Evolutionary conservation across 2,113 vertebrate genomes (phyloP).

Genomic region (Natator depressus): DNA sequence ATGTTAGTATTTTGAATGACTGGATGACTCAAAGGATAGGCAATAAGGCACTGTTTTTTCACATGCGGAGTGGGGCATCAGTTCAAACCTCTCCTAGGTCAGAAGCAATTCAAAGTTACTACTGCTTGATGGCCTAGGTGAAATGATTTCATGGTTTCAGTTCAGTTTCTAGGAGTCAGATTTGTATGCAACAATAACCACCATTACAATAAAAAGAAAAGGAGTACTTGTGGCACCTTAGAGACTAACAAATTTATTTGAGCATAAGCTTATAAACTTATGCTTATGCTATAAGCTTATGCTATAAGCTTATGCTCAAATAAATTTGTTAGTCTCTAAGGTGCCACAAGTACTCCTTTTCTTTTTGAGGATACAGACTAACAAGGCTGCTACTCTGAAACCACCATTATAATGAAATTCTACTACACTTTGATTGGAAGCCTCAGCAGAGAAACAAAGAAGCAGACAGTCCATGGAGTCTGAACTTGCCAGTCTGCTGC

Average conservation of each 20-base stretch:
- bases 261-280: too few relatives aligned
- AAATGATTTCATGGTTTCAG: not conserved
- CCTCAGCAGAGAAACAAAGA: not conserved
- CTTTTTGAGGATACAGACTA: too few relatives aligned
- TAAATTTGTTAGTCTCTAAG: too few relatives aligned
- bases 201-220: not conserved
- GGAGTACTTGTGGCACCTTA: too few relatives aligned
- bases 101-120: not conserved
- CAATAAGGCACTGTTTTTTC: slow-evolving; percentile 8
- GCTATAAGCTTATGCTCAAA: too few relatives aligned
- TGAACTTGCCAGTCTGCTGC: rapidly evolving
- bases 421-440: not conserved
- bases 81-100: not conserved
- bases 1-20: slow-evolving; percentile 60
- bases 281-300: too few relatives aligned
- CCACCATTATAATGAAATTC: not conserved
- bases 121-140: not conserved
- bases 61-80: not conserved
- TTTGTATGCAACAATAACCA: not conserved
- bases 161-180: not conserved
- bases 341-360: too few relatives aligned
- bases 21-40: slow-evolving; percentile 39
- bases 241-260: too few relatives aligned
- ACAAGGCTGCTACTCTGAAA: too few relatives aligned
- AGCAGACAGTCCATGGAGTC: rapidly evolving